Conservation (phyloP, 2,888 invertebrate species). For the Dicyrtomina minuta region DNA sequence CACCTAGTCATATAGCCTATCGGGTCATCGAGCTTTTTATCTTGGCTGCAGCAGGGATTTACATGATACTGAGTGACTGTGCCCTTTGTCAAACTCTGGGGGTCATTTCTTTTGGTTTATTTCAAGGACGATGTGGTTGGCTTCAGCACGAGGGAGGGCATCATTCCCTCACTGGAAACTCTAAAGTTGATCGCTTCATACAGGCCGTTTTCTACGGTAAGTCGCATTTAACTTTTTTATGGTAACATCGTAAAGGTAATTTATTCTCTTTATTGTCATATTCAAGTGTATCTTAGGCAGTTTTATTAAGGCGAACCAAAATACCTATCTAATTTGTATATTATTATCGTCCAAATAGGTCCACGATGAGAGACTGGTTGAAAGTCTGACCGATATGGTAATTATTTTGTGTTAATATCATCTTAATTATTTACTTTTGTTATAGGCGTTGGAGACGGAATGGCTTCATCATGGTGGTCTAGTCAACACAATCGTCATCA, state of each 20-base stretch:
- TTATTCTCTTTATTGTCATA: background rate
- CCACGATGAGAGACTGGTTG: too few species aligned
- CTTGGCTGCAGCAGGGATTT: slow-evolving; percentile 44
- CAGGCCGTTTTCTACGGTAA: slow-evolving; percentile 49
- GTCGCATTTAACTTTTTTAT: background rate
- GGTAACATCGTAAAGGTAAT: background rate
- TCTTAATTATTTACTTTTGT: slow-evolving; percentile 16
- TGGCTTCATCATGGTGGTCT: slow-evolving; percentile 48
- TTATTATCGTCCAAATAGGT: background rate
- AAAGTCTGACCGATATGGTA: too few species aligned
- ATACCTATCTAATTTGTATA: too few species aligned
- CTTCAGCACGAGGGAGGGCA: slow-evolving; percentile 52
- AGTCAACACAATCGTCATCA: slow-evolving; percentile 50
- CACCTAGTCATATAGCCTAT: slow-evolving; percentile 45
- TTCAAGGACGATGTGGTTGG: slow-evolving; percentile 49
- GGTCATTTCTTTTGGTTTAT: slow-evolving; percentile 46
- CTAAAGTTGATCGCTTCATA: slow-evolving; percentile 48
- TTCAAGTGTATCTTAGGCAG: too few species aligned
- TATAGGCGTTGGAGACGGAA: slow-evolving; percentile 48
- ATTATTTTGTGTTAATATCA: too few species aligned
- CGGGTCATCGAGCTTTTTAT: slow-evolving; percentile 40
- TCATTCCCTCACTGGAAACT: slow-evolving; percentile 49
- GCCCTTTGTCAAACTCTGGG: slow-evolving; percentile 38
- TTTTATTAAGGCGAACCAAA: too few species aligned
- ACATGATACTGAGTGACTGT: slow-evolving; percentile 38